A percentile compares a stretch with the other conserved stretches of the same genome.
Evolutionary conservation across 2,113 vertebrate genomes (phyloP).

Genomic region (Eubucco bourcierii): DNA sequence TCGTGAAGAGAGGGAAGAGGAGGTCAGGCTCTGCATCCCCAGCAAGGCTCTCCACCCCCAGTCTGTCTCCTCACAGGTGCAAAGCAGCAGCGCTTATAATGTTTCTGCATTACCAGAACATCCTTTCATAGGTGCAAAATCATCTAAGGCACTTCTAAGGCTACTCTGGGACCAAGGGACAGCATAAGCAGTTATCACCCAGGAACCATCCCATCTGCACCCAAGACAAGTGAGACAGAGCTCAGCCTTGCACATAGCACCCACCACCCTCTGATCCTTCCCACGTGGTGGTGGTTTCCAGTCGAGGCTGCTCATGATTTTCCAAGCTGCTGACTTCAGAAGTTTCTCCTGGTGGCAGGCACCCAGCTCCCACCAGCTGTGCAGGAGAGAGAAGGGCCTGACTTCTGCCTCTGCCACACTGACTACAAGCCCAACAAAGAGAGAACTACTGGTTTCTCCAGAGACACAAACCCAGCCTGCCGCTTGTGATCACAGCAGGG

Average conservation of each 20-base stretch:
- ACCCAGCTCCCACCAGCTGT: neutral
- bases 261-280: neutral
- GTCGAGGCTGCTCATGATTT: neutral
- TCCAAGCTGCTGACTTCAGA: fast-evolving
- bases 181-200: fast-evolving
- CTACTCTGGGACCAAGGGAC: neutral
- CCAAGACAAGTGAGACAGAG: neutral
- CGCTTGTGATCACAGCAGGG: neutral
- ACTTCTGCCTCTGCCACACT: neutral
- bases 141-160: neutral
- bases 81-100: fast-evolving
- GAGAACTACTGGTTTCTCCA: neutral
- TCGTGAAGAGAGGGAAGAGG: neutral
- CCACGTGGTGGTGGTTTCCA: fast-evolving
- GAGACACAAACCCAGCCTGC: neutral
- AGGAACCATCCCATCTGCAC: neutral
- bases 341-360: neutral
- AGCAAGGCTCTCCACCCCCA: neutral
- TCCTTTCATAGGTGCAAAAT: neutral
- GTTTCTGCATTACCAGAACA: neutral
- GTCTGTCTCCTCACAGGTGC: neutral
- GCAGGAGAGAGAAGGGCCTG: neutral
- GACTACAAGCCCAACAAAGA: fast-evolving
- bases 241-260: neutral
- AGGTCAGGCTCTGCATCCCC: neutral